Conservation (phyloP, 2,888 invertebrate species). For the Parascotia fuliginaria region DNA sequence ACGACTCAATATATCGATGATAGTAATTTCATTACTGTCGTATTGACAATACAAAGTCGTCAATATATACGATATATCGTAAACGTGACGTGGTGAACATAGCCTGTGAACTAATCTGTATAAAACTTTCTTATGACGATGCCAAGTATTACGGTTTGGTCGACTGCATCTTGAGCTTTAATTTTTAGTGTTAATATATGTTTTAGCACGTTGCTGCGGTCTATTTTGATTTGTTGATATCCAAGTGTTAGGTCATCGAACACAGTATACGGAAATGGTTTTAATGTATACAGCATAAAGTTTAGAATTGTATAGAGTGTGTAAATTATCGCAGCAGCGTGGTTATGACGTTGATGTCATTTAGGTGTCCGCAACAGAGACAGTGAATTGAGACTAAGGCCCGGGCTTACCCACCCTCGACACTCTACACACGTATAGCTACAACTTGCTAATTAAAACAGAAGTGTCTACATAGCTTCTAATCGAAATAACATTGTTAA, state of each 20-base stretch:
- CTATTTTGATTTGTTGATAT: neutral
- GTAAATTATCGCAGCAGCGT: slow-evolving; percentile 23
- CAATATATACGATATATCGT: slow-evolving; percentile 14
- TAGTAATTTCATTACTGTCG: slow-evolving; percentile 10
- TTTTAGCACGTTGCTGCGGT: slow-evolving; percentile 9
- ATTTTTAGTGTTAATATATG: slow-evolving; percentile 41
- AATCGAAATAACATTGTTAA: neutral
- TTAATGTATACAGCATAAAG: neutral
- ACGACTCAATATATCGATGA: slow-evolving; percentile 17
- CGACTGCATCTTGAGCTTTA: slow-evolving; percentile 43
- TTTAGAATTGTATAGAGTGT: slow-evolving; percentile 3
- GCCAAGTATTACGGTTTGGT: slow-evolving; percentile 32
- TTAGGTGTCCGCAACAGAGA: slow-evolving; percentile 29
- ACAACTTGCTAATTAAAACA: slow-evolving; percentile 11
- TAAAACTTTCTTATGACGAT: slow-evolving; percentile 44
- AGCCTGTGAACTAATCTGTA: slow-evolving; percentile 61
- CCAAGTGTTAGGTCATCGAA: neutral
- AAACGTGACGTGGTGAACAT: slow-evolving; percentile 26
- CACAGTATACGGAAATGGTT: neutral
- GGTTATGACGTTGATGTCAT: slow-evolving; percentile 28
- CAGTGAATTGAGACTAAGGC: slow-evolving; percentile 13
- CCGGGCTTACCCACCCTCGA: slow-evolving; percentile 5
- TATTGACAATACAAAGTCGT: slow-evolving; percentile 10
- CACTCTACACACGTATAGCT: slow-evolving; percentile 1
- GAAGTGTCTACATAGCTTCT: no score